A percentile compares a stretch with the other conserved stretches of the same genome.
Conservation (phyloP, 2,888 invertebrate genomes). For the Hetaerina titia region DNA sequence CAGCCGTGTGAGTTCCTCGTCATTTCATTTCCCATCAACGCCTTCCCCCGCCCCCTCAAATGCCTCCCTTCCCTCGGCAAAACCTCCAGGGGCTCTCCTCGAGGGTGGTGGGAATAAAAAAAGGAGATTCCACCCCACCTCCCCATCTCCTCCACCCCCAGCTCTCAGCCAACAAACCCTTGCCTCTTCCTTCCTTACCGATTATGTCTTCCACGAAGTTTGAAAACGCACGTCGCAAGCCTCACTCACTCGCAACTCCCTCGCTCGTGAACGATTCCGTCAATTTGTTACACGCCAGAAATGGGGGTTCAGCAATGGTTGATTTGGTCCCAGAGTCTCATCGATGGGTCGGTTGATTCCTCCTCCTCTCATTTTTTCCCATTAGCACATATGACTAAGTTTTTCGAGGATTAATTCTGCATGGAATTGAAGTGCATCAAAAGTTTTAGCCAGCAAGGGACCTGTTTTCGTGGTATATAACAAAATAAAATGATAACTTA, state of each 20-base stretch:
- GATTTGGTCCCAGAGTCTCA: not conserved
- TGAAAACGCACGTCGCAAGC: not conserved
- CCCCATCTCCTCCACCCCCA: not conserved
- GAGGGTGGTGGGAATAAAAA: not conserved
- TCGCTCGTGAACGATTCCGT: not conserved
- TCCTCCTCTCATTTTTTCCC: not conserved
- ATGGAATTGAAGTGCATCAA: no score
- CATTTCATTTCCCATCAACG: not conserved
- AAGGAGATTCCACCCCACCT: not conserved
- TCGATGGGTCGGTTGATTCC: not conserved
- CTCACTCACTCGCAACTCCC: not conserved
- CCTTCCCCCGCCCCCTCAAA: not conserved
- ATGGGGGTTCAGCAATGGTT: not conserved
- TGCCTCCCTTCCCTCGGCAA: not conserved
- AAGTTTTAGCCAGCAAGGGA: no score
- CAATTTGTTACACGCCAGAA: not conserved
- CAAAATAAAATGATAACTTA: no score
- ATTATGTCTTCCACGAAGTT: not conserved
- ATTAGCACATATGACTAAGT: no score
- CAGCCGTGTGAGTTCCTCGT: not conserved
- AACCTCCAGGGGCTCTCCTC: not conserved
- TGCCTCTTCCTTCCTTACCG: not conserved
- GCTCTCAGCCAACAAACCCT: no score
- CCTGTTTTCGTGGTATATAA: no score
- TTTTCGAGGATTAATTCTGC: no score